Evolutionary conservation across 2,888 invertebrate genomes (phyloP), one percentile per base, ranked within the genome.

Genomic region (Galeopsomyia nigrocyanea): DNA sequence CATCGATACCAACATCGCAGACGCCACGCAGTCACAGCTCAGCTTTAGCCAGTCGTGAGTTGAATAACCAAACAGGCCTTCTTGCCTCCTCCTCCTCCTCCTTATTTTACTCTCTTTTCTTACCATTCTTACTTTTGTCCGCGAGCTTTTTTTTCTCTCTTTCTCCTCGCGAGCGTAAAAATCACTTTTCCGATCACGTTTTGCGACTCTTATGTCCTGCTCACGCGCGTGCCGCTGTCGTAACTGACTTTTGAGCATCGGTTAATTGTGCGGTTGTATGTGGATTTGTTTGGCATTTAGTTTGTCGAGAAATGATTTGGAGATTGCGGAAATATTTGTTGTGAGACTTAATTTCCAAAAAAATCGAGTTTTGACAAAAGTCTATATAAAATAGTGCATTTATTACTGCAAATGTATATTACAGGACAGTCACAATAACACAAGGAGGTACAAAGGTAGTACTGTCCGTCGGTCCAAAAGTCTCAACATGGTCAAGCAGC

Each of bases 401-500:
- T 64, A 22, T 14, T 47, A 22, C n/a, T n/a, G n/a, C n/a, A n/a
- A n/a, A n/a, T 31, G 1, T 50, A 7, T 26, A 46, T 46, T 58
- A 14, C 64, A 61, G 70, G 71, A 74, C 13, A 51, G 62, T 6
- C 21, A 21, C 14, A 46, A 13, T 31, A 49, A 65, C 3, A 51
- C 2, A 47, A 26, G 14, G 26, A 5, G 68, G 79, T 10, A 81
- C 79, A 9, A 82, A 79, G 66, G 61, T 82, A 46, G 70, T 85
- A 2, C 26, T 80, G 13, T 68, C 71, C 39, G 78, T 81, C 53
- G 84, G 84, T 0, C 53, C 72, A 6, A 76, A 78, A 6, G 49
- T 81, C 0, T 13, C 58, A 2, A 74, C 77, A 16, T 85, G 85
- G 85, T 80, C 77, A 31, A 79, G 72, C 17, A 46, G 73, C 7